Base-by-base conservation (phyloP, 2,888 invertebrate genomes). In the Anticlea derivata region DNA sequence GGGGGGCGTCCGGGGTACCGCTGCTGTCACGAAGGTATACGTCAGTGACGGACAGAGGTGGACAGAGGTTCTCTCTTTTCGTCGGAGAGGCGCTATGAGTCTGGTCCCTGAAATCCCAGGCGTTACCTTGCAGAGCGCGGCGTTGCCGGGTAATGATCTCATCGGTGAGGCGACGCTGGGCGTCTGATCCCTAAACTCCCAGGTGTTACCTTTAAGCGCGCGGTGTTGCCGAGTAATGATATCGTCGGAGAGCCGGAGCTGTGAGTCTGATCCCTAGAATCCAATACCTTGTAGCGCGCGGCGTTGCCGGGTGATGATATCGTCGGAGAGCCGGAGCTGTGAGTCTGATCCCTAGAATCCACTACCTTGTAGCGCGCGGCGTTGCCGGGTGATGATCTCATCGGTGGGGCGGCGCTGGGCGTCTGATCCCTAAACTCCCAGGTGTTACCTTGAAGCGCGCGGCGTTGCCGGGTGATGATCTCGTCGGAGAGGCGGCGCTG, bases 121-220 rank as follows among this genome's bases (percentile, higher is more conserved):
- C n/a, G n/a, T n/a, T 81, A 95, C 96, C 95, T 91, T 97, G 96
- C 65, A 98, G 94, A 26, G 98, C 92, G 41, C 95, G 93, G 33
- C 97, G 90, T 81, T 98, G 98, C 30, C 96, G 91, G 1, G 96
- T 96, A 48, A 98, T 98, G 61, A 98, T 98, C 79, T 98, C 97
- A 75, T 98, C 98, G 60, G 96, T 96, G 23, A 98, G 92, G 34
- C 96, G 93, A 12, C 97, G 92, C 81, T 98, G 97, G 17, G 97
- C 92, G 75, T 96, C 96, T 48, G n/a, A n/a, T n/a, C n/a, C n/a
- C n/a, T n/a, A n/a, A n/a, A n/a, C n/a, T n/a, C n/a, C n/a, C n/a
- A n/a, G n/a, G n/a, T n/a, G n/a, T n/a, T 81, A 95, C 96, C 95
- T 91, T 97, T 96, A 65, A 98, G 94, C 26, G 98, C 92, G 41